Evolutionary conservation across 2,113 vertebrate genomes (phyloP).

Genomic region (Candoia aspera): DNA sequence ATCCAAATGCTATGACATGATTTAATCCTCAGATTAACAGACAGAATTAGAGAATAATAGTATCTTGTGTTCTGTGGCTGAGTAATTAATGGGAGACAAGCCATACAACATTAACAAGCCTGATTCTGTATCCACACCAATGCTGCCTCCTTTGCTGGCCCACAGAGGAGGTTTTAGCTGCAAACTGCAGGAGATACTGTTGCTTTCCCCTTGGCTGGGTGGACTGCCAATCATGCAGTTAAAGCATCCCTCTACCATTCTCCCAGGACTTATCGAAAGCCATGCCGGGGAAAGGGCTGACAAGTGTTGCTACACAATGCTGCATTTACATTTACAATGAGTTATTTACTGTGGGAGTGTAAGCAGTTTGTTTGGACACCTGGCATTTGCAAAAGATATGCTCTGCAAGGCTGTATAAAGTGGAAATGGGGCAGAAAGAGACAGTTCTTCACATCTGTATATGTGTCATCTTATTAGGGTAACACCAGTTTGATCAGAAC

Average conservation of each 20-base stretch:
- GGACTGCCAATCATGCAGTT: slow-evolving; percentile 47
- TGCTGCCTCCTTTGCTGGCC: background rate
- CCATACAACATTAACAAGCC: background rate
- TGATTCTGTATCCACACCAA: slow-evolving; percentile 16
- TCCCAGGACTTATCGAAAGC: slow-evolving; percentile 44
- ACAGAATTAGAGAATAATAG: slow-evolving; percentile 11
- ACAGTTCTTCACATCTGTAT: slow-evolving; percentile 49
- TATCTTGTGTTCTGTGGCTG: slow-evolving; percentile 13
- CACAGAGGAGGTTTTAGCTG: slow-evolving; percentile 34
- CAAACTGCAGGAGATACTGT: slow-evolving; percentile 46
- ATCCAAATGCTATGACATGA: background rate
- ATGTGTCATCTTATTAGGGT: slow-evolving; percentile 49
- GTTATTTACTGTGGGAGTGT: slow-evolving; percentile 50
- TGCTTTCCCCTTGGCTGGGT: slow-evolving; percentile 41
- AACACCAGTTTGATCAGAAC: slow-evolving; percentile 59
- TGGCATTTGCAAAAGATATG: slow-evolving; percentile 50
- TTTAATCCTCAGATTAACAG: background rate
- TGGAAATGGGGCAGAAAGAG: slow-evolving; percentile 57
- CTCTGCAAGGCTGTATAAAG: slow-evolving; percentile 58
- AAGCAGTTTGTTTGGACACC: slow-evolving; percentile 41
- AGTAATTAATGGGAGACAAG: background rate
- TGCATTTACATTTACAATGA: slow-evolving; percentile 70
- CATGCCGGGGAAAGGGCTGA: slow-evolving; percentile 22
- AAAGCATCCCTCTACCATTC: slow-evolving; percentile 49
- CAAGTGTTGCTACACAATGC: slow-evolving; percentile 56